Percentiles rank a stretch among this genome's conserved stretches.
These are phyloP conservation scores for Baronia brevicornis DNA, from an alignment of 2,888 invertebrate genomes.

Conservation along the genomic window DNA sequence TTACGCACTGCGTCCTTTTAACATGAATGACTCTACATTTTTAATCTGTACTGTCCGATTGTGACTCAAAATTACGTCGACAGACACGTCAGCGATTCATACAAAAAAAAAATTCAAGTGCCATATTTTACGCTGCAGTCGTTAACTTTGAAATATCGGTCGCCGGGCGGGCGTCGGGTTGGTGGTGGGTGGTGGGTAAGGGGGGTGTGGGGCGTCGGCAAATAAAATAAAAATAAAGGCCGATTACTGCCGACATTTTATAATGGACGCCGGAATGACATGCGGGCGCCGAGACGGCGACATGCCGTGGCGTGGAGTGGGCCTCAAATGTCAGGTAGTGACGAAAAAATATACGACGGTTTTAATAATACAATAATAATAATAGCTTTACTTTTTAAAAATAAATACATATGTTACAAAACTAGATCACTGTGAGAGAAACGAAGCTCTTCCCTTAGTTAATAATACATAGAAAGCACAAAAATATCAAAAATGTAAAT, in stretches of 20 bases:
- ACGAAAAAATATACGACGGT: too few species aligned
- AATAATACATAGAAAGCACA: too few species aligned
- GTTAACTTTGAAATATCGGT: conserved; percentile 74
- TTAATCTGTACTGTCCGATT: too few species aligned
- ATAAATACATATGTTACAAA: too few species aligned
- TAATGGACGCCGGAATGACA: conserved; percentile 71
- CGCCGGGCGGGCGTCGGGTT: conserved; percentile 35
- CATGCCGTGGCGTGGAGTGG: conserved; percentile 27
- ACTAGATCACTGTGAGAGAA: too few species aligned
- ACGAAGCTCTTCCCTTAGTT: too few species aligned
- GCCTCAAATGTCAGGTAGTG: conserved; percentile 14
- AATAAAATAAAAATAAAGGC: conserved; percentile 74
- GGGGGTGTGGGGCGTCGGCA: conserved; percentile 43
- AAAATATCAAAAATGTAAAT: too few species aligned
- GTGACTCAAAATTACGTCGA: conserved; percentile 25
- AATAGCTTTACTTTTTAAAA: too few species aligned
- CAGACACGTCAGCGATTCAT: conserved; percentile 32
- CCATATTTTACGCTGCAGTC: conserved; percentile 67
- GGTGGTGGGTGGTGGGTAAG: conserved; percentile 21
- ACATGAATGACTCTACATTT: too few species aligned
- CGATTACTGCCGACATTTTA: conserved; percentile 72
- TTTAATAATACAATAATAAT: too few species aligned
- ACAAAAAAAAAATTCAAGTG: conserved; percentile 59
- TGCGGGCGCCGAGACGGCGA: conserved; percentile 63
- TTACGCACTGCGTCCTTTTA: too few species aligned